Base-by-base conservation (phyloP, 2,113 vertebrate genomes). In the Hippocampus abdominalis region DNA sequence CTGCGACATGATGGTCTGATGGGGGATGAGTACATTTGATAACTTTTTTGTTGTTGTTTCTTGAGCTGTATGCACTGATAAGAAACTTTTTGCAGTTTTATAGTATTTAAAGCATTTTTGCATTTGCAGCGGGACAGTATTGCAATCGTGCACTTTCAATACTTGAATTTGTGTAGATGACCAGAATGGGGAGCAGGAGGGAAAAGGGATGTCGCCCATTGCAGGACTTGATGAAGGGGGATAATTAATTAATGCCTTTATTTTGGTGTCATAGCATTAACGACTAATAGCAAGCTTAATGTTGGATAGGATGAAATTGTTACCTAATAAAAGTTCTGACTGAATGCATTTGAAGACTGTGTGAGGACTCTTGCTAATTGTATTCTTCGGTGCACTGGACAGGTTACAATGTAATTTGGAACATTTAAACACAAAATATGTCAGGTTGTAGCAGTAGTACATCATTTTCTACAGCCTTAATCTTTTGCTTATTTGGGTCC, bases 121-220 rank as follows among this genome's bases (percentile, higher is more conserved):
- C 94, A 96, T 94, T 96, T 96, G 93, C 93, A 95, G 95, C 94
- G 93, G 96, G 95, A 96, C 96, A 95, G 95, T 97, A 98, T 94
- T 98, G 96, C 95, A 98, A 98, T 96, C 95, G 98, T 95, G 96
- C 95, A 95, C 95, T 97, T 98, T 96, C 95, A 87, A 98, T 98
- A 97, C 96, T 97, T 98, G 96, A 97, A 97, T 88, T 89, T 80
- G 82, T 89, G 92, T 93, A 93, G 92, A 94, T 91, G 90, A 93
- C 92, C 92, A 90, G 92, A 82, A 32, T n/a, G 54, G 87, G 82
- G 82, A 78, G 72, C 90, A 87, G 60, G 81, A 29, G 70, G 77
- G 71, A 76, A 81, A 85, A 85, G 88, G 89, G 90, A 92, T 83
- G 86, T 92, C 79, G 46, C 79, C 76, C 66, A 75, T 57, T 13